A percentile compares a stretch with the other conserved stretches of the same genome.
These are phyloP conservation scores for human DNA, from an alignment of 2,113 vertebrate genomes.

Conservation along the genomic window GRCh38 chr5:85519001-85519500, in stretches of 20 bases:
- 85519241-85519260: background rate
- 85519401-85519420: background rate
- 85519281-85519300: background rate
- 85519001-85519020: background rate
- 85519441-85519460: background rate
- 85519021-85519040: background rate
- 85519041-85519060: background rate
- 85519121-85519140: background rate
- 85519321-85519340: background rate
- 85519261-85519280: background rate
- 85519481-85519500: background rate
- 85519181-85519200: background rate
- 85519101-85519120: background rate
- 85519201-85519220: background rate
- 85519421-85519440: background rate
- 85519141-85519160: background rate
- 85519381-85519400: background rate
- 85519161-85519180: background rate
- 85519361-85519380: background rate
- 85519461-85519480: background rate
- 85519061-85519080: background rate
- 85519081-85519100: background rate
- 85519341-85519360: background rate
- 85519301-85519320: background rate
- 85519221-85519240: background rate